phyloP scores from a whole-genome alignment of 2,888 invertebrate genomes.

The Willowsia nigromaculata region DNA sequence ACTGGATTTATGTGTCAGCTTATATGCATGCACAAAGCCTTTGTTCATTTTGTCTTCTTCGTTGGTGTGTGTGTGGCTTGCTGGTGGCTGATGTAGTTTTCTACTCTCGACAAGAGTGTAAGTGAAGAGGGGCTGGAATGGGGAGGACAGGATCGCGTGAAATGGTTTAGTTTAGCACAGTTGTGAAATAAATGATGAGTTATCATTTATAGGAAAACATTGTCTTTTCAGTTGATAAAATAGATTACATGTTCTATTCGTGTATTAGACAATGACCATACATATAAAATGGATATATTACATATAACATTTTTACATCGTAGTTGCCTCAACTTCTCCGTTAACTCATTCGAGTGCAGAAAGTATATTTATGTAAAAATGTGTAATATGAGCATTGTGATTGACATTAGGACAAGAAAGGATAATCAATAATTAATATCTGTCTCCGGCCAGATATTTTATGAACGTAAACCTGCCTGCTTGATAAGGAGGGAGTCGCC shows the following conservation, averaged over 20 bases:
- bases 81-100: conserved; percentile 22
- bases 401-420: conserved; percentile 69
- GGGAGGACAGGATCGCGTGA: conserved; percentile 73
- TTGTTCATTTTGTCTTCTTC: neutral
- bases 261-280: neutral
- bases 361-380: conserved; percentile 5
- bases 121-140: conserved; percentile 59
- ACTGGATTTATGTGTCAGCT: neutral
- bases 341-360: neutral
- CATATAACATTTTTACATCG: neutral
- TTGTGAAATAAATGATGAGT: conserved; percentile 72
- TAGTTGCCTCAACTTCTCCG: neutral
- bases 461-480: conserved; percentile 41
- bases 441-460: conserved; percentile 59
- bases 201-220: conserved; percentile 67
- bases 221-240: conserved; percentile 60
- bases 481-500: conserved; percentile 34
- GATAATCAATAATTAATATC: conserved; percentile 71
- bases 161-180: conserved; percentile 72
- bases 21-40: neutral
- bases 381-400: conserved; percentile 61
- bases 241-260: conserved; percentile 13
- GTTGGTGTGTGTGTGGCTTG: conserved; percentile 20
- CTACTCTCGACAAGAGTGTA: neutral
- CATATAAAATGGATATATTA: neutral